Evolutionary conservation across 2,888 invertebrate genomes (phyloP), one percentile per base, ranked within the genome.

Genomic region (Hyppa rectilinea): DNA sequence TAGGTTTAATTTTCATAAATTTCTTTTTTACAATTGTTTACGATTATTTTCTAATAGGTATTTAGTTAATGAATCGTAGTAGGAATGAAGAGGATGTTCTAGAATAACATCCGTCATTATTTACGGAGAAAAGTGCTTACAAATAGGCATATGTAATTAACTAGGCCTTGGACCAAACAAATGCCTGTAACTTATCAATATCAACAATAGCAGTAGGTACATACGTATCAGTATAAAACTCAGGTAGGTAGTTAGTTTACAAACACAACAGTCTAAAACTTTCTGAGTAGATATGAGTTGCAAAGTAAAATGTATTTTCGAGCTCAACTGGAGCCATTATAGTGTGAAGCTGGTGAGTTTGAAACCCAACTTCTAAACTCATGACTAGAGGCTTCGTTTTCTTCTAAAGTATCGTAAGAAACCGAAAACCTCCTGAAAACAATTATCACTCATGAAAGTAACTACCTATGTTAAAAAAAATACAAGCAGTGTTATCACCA

Each of bases 41-140:
- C 29, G 0, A 61, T 26, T 0, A 23, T 38, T 61, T n/a, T 20
- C 2, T 31, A 7, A 14, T 5, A 29, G 7, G 29, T 45, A 29
- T 29, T 49, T 0, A 23, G 31, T 43, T 62, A 5, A 29, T 26
- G 34, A 40, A 47, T 53, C 10, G 34, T 26, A 12, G 2, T 20
- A 38, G 7, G 20, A 60, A 52, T 26, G 23, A 14, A 20, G 26
- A 47, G 50, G 50, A 64, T 72, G 50, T 45, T 64, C 17, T 56
- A 20, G 12, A 50, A 73, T 26, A 38, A 4, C 31, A 29, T 61
- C 49, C 6, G 7, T 29, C 2, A 29, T 38, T 10, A 45, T n/a
- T 47, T n/a, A n/a, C n/a, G n/a, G n/a, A n/a, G n/a, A n/a, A n/a
- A n/a, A n/a, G n/a, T n/a, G n/a, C n/a, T n/a, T n/a, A n/a, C n/a